Percentiles rank a stretch among this genome's conserved stretches.
Evolutionary conservation across 2,113 vertebrate genomes (phyloP).

Genomic region (Orientallactaga bullata): DNA sequence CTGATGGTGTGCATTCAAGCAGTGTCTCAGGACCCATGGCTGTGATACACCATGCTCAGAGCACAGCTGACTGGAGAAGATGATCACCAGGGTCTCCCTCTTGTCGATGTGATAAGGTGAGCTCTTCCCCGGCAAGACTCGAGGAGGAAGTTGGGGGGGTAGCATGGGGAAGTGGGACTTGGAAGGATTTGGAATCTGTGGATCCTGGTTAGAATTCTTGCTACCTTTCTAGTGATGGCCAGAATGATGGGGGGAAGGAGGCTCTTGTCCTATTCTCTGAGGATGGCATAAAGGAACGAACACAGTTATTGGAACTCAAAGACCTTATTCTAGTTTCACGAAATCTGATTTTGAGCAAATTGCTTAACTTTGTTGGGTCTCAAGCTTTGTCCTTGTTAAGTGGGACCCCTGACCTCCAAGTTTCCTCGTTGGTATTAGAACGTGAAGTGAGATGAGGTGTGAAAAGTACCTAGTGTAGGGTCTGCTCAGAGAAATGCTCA

Average conservation of each 20-base stretch:
- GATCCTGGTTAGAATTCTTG: not conserved
- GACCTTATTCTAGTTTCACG: not conserved
- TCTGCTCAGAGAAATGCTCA: conserved; percentile 7
- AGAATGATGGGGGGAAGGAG: not conserved
- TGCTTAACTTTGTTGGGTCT: not conserved
- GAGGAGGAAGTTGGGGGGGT: not conserved
- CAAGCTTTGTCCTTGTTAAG: not conserved
- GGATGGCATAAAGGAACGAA: not conserved
- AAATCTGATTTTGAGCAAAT: not conserved
- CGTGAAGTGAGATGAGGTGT: not conserved
- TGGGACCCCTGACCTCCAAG: not conserved
- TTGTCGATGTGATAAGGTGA: not conserved
- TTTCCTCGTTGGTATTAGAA: not conserved
- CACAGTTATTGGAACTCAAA: not conserved
- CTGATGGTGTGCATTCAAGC: not conserved
- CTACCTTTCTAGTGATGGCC: conserved; percentile 56
- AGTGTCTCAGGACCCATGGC: not conserved
- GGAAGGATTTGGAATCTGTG: not conserved
- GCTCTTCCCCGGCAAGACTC: not conserved
- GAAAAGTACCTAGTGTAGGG: not conserved
- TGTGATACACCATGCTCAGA: not conserved
- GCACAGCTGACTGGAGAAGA: not conserved
- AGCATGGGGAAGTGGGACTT: not conserved
- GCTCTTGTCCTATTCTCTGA: not conserved
- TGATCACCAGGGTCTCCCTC: not conserved